phyloP scores from a whole-genome alignment of 2,888 invertebrate genomes.

The Drosophila neonasuta region DNA sequence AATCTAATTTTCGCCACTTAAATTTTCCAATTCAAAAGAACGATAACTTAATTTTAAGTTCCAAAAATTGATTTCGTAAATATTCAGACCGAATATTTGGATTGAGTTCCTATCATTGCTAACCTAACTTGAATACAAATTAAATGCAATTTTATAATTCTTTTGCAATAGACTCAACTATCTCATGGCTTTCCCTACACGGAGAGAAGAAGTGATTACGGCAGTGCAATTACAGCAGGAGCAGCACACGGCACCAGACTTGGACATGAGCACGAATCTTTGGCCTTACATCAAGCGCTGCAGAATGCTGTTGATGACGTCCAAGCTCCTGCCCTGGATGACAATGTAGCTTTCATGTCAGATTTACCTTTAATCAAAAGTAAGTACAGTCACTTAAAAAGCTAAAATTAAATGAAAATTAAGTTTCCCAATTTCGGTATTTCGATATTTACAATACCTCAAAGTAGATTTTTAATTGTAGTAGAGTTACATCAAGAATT shows the following conservation, averaged over 20 bases:
- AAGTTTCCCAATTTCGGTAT: too few relatives aligned
- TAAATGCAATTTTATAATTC: neutral
- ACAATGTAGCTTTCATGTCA: conserved; percentile 93
- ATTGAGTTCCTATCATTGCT: neutral
- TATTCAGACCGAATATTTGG: too few relatives aligned
- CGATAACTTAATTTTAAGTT: neutral
- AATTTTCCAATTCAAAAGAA: neutral
- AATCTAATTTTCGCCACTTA: too few relatives aligned
- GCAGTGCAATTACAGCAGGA: conserved; percentile 85
- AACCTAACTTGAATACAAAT: neutral
- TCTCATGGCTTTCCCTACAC: conserved; percentile 86
- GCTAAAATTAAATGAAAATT: too few relatives aligned
- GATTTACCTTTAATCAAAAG: conserved; percentile 95
- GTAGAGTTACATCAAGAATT: too few relatives aligned
- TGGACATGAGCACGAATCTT: conserved; percentile 87
- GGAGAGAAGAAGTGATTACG: conserved; percentile 84
- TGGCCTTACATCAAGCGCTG: conserved; percentile 91
- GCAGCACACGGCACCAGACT: conserved; percentile 82
- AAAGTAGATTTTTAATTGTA: too few relatives aligned
- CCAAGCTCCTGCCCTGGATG: conserved; percentile 92
- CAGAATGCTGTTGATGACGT: conserved; percentile 86
- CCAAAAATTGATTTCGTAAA: too few relatives aligned
- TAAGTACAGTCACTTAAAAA: conserved; percentile 84
- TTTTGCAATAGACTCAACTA: conserved; percentile 82
- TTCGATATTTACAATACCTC: too few relatives aligned